Percentiles rank a stretch among this genome's conserved stretches.
These are phyloP conservation scores for Malurus elegans DNA, from an alignment of 2,113 vertebrate genomes.

Conservation along the genomic window DNA sequence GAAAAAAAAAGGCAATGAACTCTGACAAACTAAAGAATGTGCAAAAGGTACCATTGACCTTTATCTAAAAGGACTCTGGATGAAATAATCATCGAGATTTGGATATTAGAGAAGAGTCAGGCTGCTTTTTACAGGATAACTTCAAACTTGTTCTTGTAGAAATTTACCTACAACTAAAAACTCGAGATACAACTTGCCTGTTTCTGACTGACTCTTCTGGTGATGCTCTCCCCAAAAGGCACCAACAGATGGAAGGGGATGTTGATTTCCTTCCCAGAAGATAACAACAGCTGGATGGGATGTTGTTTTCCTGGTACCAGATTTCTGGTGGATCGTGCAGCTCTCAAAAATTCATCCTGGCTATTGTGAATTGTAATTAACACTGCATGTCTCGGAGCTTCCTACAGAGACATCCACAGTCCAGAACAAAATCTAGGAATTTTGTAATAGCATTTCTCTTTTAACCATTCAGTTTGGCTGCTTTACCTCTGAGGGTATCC, in stretches of 20 bases:
- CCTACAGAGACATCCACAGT: background rate
- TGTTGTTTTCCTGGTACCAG: background rate
- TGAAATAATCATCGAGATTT: background rate
- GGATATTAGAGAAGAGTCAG: background rate
- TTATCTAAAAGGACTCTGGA: background rate
- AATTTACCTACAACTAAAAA: background rate
- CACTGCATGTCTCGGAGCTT: background rate
- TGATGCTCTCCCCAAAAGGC: background rate
- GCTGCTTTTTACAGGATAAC: background rate
- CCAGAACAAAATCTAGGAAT: background rate
- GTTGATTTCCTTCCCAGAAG: background rate
- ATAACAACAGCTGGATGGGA: background rate
- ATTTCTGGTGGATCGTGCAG: background rate
- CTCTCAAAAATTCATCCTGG: background rate
- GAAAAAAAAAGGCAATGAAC: background rate
- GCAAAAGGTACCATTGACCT: background rate
- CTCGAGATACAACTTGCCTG: rapidly evolving
- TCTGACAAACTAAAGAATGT: background rate
- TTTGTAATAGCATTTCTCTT: background rate
- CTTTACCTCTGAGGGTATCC: background rate
- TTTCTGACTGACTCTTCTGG: background rate
- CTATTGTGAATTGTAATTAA: background rate
- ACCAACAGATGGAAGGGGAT: background rate
- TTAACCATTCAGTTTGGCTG: background rate
- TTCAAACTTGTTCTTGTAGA: background rate